Percentiles rank a stretch among this genome's conserved stretches.
Evolutionary conservation across 1,140 invertebrate genomes (phyloP).

Genomic region (Antheraea mylitta): DNA sequence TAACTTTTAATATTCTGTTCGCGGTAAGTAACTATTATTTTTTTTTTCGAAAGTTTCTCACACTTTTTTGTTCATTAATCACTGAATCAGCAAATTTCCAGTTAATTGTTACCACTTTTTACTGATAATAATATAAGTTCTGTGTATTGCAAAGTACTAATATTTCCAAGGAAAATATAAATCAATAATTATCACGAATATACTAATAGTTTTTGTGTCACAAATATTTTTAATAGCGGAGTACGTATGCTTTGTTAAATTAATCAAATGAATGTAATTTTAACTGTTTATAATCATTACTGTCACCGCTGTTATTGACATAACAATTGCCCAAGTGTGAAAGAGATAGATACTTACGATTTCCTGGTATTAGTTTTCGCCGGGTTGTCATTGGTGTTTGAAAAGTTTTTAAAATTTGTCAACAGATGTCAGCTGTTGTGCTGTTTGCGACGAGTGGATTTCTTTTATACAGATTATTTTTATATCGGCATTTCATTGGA

Average conservation of each 20-base stretch:
- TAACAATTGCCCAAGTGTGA: neutral
- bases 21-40: slow-evolving; percentile 57
- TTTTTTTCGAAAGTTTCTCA: slow-evolving; percentile 30
- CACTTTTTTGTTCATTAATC: slow-evolving; percentile 42
- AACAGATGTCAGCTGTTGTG: slow-evolving; percentile 77
- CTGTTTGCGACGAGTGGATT: slow-evolving; percentile 71
- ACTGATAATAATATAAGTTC: too few species aligned
- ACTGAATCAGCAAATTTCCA: slow-evolving; percentile 38
- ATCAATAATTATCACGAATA: neutral
- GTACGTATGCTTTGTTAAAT: slow-evolving; percentile 34
- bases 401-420: slow-evolving; percentile 37
- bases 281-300: neutral
- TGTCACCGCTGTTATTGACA: neutral
- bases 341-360: slow-evolving; percentile 6
- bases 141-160: neutral
- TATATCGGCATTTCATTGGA: slow-evolving; percentile 74
- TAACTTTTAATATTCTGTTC: slow-evolving; percentile 72
- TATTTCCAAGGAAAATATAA: neutral
- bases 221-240: slow-evolving; percentile 18
- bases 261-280: slow-evolving; percentile 10
- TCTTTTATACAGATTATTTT: slow-evolving; percentile 76
- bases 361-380: slow-evolving; percentile 25
- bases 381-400: slow-evolving; percentile 24
- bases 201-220: slow-evolving; percentile 9
- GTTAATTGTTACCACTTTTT: neutral